Percentiles rank a stretch among this genome's conserved stretches.
phyloP scores from a whole-genome alignment of 2,113 vertebrate species.

The Callionymus lyra region DNA sequence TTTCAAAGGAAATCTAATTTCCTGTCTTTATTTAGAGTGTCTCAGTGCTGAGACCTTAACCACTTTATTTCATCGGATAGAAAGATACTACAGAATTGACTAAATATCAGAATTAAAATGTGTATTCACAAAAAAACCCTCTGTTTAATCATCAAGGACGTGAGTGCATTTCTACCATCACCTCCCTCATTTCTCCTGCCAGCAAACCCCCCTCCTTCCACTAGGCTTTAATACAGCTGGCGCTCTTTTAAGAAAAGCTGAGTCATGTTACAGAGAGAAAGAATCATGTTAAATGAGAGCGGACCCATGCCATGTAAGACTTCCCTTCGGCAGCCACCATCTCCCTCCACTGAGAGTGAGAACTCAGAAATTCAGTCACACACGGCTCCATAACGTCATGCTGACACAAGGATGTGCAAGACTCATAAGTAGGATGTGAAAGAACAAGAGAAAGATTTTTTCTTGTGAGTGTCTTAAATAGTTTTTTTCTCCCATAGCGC shows the following conservation, averaged over 20 bases:
- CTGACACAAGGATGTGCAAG: not conserved
- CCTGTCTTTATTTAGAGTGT: no score
- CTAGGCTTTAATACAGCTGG: no score
- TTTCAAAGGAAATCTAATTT: no score
- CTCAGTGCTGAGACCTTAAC: no score
- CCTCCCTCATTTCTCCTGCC: no score
- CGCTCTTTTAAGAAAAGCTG: conserved; percentile 36
- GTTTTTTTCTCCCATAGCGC: not conserved
- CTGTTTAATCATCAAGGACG: no score
- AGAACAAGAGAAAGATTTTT: not conserved
- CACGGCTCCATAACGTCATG: not conserved
- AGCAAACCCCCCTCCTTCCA: no score
- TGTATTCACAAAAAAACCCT: no score
- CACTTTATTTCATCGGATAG: no score
- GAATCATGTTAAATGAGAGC: conserved; percentile 35
- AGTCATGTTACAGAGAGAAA: conserved; percentile 40
- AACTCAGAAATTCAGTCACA: conserved; percentile 23
- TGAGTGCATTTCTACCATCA: no score
- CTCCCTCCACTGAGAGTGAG: conserved; percentile 12
- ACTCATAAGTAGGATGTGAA: not conserved
- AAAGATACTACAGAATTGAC: no score
- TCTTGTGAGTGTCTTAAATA: not conserved
- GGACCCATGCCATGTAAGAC: conserved; percentile 38
- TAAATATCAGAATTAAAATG: no score
- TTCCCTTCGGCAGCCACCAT: conserved; percentile 34